phyloP scores from a whole-genome alignment of 2,888 invertebrate species.

The Scaptodrosophila latifasciaeformis region DNA sequence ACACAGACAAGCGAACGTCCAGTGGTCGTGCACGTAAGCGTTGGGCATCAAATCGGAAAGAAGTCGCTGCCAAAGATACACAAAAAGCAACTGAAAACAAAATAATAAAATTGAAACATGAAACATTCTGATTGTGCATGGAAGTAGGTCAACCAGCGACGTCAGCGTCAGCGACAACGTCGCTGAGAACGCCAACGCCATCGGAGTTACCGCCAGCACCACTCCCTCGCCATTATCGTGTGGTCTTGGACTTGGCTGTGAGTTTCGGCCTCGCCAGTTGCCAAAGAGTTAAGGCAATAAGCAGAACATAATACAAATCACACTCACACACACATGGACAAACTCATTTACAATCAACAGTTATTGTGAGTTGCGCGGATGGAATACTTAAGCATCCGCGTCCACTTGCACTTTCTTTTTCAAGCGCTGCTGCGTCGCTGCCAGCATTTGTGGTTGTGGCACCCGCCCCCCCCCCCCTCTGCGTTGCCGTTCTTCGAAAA shows the following conservation, averaged over 20 bases:
- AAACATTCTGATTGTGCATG: slow-evolving; percentile 72
- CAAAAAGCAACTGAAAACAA: slow-evolving; percentile 57
- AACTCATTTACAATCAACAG: slow-evolving; percentile 1
- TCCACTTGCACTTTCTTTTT: slow-evolving; percentile 74
- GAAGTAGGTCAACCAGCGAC: slow-evolving; percentile 56
- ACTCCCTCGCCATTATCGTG: slow-evolving; percentile 48
- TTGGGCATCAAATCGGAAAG: slow-evolving; percentile 58
- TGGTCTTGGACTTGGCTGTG: slow-evolving; percentile 36
- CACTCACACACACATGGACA: slow-evolving; percentile 17
- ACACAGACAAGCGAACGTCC: slow-evolving; percentile 18
- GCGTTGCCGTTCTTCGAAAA: not conserved
- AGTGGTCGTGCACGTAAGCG: slow-evolving; percentile 6
- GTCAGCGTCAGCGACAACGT: slow-evolving; percentile 7
- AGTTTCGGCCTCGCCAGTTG: slow-evolving; percentile 22
- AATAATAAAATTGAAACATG: slow-evolving; percentile 71
- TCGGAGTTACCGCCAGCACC: slow-evolving; percentile 41
- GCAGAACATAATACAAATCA: slow-evolving; percentile 29
- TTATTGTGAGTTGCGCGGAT: slow-evolving; percentile 36
- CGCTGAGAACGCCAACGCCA: slow-evolving; percentile 12
- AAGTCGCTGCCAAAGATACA: slow-evolving; percentile 28
- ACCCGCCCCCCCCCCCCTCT: no score
- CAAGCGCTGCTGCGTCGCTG: slow-evolving; percentile 37
- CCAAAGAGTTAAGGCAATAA: no score
- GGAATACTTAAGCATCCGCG: slow-evolving; percentile 73
- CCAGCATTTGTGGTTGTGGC: slow-evolving; percentile 16